Evolutionary conservation across 1,140 invertebrate species (phyloP), one percentile per base, ranked within the genome.

Genomic region (Solenopsis invicta): DNA sequence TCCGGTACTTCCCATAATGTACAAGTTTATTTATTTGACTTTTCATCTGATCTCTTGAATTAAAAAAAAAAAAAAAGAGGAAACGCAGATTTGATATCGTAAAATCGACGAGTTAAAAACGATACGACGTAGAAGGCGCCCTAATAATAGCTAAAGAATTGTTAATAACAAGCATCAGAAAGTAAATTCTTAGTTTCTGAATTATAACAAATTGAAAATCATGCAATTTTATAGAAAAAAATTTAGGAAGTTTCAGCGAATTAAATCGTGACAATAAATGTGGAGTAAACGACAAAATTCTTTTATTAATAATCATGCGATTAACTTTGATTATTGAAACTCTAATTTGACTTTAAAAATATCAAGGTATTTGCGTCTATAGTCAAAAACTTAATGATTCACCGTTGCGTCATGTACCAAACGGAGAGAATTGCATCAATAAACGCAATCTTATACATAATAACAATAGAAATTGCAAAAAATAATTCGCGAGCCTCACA

Each of bases 11-110:
- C 9, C 16, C 18, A 12, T 29, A 29, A 50, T 50, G 41, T 16
- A 45, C 8, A 61, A 61, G 48, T 76, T 76, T 61, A 56, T n/a
- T 56, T 59, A 21, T n/a, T 76, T 76, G 74, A 76, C 74, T 21
- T 76, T 61, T 76, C 34, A 61, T 59, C 41, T 61, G 54, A 76
- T 76, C 37, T 76, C 54, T 76, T 61, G 29, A 29, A 29, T n/a
- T 61, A 54, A 41, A 61, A 21, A 45, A 54, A 41, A 61, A 21
- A 45, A 75, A 59, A 61, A 54, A 76, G 13, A 6, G 37, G n/a
- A 61, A 61, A 61, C 2, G 9, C 3, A 76, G 54, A 76, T 76
- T 76, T 8, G n/a, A 76, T 45, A 59, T 29, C 13, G 37, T 8
- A 37, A 24, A 4, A 76, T 76, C 74, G n/a, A 75, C 54, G 29